Base-by-base conservation (phyloP, 2,113 vertebrate genomes). In the Microcebus tavaratra region DNA sequence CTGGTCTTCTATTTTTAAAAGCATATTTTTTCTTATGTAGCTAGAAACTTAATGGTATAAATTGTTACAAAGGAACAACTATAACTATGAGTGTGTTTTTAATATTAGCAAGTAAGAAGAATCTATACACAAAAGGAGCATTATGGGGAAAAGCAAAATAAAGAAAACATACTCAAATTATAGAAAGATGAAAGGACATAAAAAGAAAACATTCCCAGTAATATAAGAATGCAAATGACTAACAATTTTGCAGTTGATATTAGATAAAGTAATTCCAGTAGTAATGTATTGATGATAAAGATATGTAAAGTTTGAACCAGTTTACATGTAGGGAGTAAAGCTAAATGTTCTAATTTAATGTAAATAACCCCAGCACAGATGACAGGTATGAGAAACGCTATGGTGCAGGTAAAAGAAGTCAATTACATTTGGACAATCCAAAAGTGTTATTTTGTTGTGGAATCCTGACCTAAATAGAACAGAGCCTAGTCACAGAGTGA, bases 301-400 rank as follows among this genome's bases (percentile, higher is more conserved):
- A 86, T 17, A 65, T 57, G 4, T 79, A 27, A 73, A 83, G 12
- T 93, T 48, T 67, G 81, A 70, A 27, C 63, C 65, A 17, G 21
- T 79, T 67, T 55, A 67, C 2, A 42, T 55, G 31, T 59, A 27
- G 11, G 29, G 36, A 78, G 81, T 65, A 92, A 90, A 48, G 34
- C 18, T 31, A 34, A 75, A 4, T 45, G 34, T 72, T 84, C 42
- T 87, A 59, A 83, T 50, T 87, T 65, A 83, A 79, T 88, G 70
- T 83, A 96, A 75, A 78, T 63, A 95, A 57, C 59, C 45, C 23
- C 39, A 95, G 76, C 36, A 59, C 76, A 78, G 85, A 88, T 78
- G 67, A 73, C 34, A 87, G 8, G 67, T 8, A 10, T 53, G 48
- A 53, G 84, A 84, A 96, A 91, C 48, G 88, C 23, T 34, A 59